Conservation (phyloP, 2,888 invertebrate species). For the Rhagophthalmus giganteus region DNA sequence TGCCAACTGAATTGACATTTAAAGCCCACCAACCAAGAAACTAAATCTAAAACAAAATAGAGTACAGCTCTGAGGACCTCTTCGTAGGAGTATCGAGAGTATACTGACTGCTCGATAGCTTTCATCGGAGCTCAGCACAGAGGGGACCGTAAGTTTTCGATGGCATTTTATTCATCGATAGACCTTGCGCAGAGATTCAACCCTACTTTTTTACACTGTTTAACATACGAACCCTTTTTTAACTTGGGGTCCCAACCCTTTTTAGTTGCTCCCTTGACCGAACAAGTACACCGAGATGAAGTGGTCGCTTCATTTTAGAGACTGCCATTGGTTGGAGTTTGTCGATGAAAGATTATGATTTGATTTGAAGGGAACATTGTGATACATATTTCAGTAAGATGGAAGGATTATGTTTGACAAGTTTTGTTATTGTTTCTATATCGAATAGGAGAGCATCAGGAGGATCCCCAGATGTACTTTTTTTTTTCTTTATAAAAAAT, state of each 20-base stretch:
- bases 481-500: too few relatives aligned
- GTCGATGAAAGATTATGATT: background rate
- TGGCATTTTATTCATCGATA: slow-evolving; percentile 15
- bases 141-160: slow-evolving; percentile 29
- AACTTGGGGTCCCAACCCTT: slow-evolving; percentile 30
- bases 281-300: background rate
- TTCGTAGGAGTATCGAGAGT: slow-evolving; percentile 2
- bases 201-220: slow-evolving; percentile 33
- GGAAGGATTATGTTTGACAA: too few relatives aligned
- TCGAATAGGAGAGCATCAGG: too few relatives aligned
- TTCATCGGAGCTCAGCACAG: slow-evolving; percentile 24
- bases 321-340: background rate
- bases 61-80: background rate
- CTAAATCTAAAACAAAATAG: background rate
- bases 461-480: too few relatives aligned
- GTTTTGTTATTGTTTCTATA: background rate
- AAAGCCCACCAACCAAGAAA: too few relatives aligned
- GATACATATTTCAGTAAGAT: too few relatives aligned
- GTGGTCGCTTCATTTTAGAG: background rate
- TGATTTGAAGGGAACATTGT: too few relatives aligned
- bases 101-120: slow-evolving; percentile 3
- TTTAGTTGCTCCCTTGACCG: slow-evolving; percentile 6
- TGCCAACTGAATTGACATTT: too few relatives aligned
- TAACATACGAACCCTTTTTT: slow-evolving; percentile 30
- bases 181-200: slow-evolving; percentile 31